Conservation (phyloP, 2,113 vertebrate species). For the Phalacrocorax pelagicus region DNA sequence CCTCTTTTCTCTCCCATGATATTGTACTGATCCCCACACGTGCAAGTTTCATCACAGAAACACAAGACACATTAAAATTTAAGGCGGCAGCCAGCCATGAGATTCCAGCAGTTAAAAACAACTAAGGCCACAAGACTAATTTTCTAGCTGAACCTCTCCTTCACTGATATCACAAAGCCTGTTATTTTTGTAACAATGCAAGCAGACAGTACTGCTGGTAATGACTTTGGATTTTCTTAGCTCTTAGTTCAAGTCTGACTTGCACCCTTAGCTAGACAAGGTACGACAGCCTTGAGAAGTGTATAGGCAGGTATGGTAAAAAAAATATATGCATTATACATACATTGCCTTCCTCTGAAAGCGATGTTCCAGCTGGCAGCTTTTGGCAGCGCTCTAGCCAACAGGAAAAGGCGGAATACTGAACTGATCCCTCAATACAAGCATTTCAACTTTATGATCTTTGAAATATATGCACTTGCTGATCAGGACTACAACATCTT, state of each 20-base stretch:
- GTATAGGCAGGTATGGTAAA: neutral
- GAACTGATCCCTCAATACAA: neutral
- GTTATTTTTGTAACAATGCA: neutral
- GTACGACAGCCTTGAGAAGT: neutral
- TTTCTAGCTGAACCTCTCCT: neutral
- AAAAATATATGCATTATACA: neutral
- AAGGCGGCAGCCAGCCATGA: neutral
- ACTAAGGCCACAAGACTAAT: neutral
- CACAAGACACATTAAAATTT: neutral
- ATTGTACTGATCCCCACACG: neutral
- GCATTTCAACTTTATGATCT: accelerated
- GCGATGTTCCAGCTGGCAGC: neutral
- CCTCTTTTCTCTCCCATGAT: neutral
- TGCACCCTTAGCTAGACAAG: neutral
- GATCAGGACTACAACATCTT: neutral
- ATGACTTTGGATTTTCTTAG: neutral
- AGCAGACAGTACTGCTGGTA: neutral
- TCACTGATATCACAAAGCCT: neutral
- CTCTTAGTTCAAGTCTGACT: neutral
- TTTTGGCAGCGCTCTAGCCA: neutral
- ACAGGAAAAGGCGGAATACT: neutral
- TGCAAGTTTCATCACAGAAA: neutral
- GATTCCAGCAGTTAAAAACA: neutral
- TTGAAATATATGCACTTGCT: neutral
- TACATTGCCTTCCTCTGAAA: neutral